Conservation (phyloP, 2,113 vertebrate genomes). For the Taurulus bubalis region DNA sequence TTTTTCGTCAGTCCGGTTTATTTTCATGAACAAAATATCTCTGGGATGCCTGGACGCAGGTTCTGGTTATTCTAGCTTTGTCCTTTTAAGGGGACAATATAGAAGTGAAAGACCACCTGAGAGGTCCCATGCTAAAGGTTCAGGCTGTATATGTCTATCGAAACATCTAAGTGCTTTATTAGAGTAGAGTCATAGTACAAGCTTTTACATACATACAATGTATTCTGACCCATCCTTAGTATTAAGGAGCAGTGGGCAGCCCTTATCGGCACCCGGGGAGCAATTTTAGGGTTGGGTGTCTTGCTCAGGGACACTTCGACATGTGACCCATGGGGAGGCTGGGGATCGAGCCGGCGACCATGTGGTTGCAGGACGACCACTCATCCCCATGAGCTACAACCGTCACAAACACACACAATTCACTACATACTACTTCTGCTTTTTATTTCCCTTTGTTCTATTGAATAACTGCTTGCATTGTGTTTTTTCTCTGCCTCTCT, state of each 20-base stretch:
- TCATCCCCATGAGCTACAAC: no score
- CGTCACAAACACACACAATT: background rate
- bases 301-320: no score
- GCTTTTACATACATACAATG: no score
- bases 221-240: no score
- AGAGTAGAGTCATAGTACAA: no score
- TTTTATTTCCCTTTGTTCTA: constrained; percentile 16
- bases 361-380: no score
- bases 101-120: background rate
- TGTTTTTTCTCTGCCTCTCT: constrained; percentile 51
- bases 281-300: no score
- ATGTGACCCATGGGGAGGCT: no score
- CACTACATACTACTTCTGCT: background rate
- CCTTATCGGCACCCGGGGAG: no score
- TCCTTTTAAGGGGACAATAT: background rate
- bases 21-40: background rate
- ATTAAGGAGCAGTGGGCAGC: no score
- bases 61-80: background rate
- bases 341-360: no score
- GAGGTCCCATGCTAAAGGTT: background rate
- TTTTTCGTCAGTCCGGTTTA: background rate
- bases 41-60: background rate
- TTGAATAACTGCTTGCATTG: constrained; percentile 48
- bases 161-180: background rate
- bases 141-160: background rate